phyloP scores from a whole-genome alignment of 2,888 invertebrate genomes.

The Synergus laeviventris region DNA sequence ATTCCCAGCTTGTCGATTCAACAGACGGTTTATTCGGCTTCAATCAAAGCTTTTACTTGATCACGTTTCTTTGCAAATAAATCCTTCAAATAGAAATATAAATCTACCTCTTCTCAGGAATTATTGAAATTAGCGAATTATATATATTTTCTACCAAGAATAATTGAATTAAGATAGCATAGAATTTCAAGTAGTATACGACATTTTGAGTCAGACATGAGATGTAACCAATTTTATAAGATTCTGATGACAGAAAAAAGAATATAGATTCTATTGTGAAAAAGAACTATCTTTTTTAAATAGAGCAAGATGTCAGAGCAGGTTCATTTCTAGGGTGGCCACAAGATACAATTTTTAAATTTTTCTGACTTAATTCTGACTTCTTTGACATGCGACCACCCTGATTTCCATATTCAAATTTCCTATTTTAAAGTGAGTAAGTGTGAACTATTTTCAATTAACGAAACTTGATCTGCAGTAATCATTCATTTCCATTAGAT shows the following conservation, averaged over 20 bases:
- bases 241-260: too few relatives aligned
- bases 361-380: too few relatives aligned
- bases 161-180: too few relatives aligned
- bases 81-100: background rate
- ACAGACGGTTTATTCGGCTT: background rate
- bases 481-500: constrained; percentile 3
- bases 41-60: background rate
- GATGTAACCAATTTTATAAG: too few relatives aligned
- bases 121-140: background rate
- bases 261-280: too few relatives aligned
- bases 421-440: background rate
- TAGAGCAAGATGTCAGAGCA: too few relatives aligned
- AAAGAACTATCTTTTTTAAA: too few relatives aligned
- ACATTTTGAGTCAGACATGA: too few relatives aligned
- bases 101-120: background rate
- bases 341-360: too few relatives aligned
- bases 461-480: background rate
- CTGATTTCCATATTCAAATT: background rate
- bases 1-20: background rate
- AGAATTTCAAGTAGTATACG: too few relatives aligned
- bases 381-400: background rate
- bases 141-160: too few relatives aligned
- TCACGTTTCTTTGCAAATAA: background rate
- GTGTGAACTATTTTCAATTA: background rate
- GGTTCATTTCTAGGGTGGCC: too few relatives aligned